Evolutionary conservation across 2,113 vertebrate genomes (phyloP).

Genomic region (Protobothrops mucrosquamatus): DNA sequence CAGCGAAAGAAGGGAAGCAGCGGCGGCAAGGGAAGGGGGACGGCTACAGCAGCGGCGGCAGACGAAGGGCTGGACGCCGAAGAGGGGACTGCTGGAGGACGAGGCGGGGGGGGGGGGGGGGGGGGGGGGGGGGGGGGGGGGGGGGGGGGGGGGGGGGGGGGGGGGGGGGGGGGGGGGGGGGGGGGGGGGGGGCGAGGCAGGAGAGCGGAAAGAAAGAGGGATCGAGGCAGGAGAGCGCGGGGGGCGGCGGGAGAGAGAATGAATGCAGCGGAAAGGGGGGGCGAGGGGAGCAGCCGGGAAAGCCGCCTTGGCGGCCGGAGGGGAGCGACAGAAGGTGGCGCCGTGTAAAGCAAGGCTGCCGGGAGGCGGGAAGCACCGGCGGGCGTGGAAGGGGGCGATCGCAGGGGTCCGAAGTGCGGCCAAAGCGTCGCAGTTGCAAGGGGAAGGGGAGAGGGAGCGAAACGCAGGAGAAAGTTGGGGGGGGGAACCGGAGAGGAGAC

Average conservation of each 20-base stretch:
- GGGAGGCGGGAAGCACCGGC: background rate
- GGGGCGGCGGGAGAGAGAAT: too few relatives aligned
- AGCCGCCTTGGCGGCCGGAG: background rate
- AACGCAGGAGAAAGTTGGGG: background rate
- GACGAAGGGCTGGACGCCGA: background rate
- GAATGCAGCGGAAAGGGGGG: too few relatives aligned
- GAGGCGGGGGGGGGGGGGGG: too few relatives aligned
- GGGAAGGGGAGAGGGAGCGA: too few relatives aligned
- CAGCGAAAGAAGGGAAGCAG: background rate
- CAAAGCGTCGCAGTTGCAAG: background rate
- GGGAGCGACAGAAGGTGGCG: background rate
- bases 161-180: too few relatives aligned
- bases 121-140: too few relatives aligned
- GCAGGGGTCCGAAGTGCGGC: background rate
- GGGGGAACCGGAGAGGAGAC: rapidly evolving
- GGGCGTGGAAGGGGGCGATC: background rate
- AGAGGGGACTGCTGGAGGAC: too few relatives aligned
- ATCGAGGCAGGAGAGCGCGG: background rate
- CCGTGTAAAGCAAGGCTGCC: too few relatives aligned
- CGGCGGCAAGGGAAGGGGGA: background rate
- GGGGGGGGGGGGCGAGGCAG: too few relatives aligned
- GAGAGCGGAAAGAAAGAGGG: background rate
- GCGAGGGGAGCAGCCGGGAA: background rate
- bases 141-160: too few relatives aligned
- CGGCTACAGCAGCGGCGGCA: background rate